Conservation (phyloP, 2,113 vertebrate genomes). For the Megaleporinus macrocephalus region DNA sequence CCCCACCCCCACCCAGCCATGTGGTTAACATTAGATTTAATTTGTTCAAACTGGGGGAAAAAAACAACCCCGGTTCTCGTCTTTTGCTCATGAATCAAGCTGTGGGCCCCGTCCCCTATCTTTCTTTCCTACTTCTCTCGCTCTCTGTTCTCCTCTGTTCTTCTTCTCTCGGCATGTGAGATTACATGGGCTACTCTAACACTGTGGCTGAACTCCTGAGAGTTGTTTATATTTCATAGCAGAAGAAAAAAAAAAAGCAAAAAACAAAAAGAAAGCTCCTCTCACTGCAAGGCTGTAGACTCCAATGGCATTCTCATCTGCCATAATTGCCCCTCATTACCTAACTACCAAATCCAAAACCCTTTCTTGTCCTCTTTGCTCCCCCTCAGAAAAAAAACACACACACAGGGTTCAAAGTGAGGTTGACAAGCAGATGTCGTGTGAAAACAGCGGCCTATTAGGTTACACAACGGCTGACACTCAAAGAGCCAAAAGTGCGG, state of each 20-base stretch:
- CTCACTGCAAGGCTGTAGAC: conserved; percentile 56
- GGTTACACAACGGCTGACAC: conserved; percentile 68
- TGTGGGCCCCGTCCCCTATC: neutral
- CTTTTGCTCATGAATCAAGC: conserved; percentile 46
- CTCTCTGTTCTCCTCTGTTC: neutral
- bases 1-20: conserved; percentile 42
- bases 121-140: conserved; percentile 5
- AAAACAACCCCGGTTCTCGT: conserved; percentile 25
- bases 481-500: conserved; percentile 48
- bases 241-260: conserved; percentile 48
- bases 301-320: conserved; percentile 70
- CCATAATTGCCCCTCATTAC: conserved; percentile 69
- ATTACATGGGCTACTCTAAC: conserved; percentile 30
- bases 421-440: conserved; percentile 79
- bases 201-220: conserved; percentile 55
- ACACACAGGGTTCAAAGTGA: conserved; percentile 65
- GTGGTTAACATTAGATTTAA: conserved; percentile 62
- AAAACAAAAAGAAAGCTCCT: conserved; percentile 57
- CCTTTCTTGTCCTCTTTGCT: conserved; percentile 33
- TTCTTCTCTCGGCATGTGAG: conserved; percentile 47
- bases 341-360: conserved; percentile 58
- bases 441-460: conserved; percentile 77
- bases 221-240: conserved; percentile 61
- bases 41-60: conserved; percentile 47
- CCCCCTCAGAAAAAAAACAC: neutral